Evolutionary conservation across 2,797 vertebrate genomes (phyloP).

Genomic region (Chiloscyllium punctatum): DNA sequence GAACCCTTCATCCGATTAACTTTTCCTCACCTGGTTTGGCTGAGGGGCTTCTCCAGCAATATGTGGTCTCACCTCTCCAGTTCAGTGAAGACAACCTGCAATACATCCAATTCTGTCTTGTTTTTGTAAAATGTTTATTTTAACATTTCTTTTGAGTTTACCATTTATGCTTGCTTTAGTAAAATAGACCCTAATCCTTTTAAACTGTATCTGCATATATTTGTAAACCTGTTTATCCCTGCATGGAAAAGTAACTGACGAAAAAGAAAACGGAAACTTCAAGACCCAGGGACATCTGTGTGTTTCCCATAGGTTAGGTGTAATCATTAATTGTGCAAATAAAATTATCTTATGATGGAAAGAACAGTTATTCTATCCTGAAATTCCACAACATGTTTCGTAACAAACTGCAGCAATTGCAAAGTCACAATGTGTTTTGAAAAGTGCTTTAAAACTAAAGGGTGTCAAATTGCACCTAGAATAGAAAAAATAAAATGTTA

Average conservation of each 20-base stretch:
- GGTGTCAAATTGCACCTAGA: neutral
- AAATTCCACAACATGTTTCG: neutral
- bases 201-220: neutral
- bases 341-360: neutral
- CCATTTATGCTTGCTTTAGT: neutral
- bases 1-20: neutral
- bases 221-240: neutral
- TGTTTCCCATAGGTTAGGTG: slow-evolving; percentile 1
- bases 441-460: neutral
- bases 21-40: too few relatives aligned
- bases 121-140: neutral
- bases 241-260: neutral
- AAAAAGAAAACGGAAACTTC: neutral
- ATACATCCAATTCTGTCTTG: neutral
- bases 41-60: too few relatives aligned
- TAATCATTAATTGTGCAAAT: neutral
- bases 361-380: neutral
- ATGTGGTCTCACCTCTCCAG: too few relatives aligned
- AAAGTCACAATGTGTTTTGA: neutral
- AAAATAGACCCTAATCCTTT: neutral
- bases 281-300: neutral
- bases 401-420: neutral
- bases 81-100: too few relatives aligned
- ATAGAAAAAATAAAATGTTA: neutral
- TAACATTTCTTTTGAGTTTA: neutral